Evolutionary conservation across 1,140 invertebrate species (phyloP), one percentile per base, ranked within the genome.

Genomic region (Dreissena rostriformis): DNA sequence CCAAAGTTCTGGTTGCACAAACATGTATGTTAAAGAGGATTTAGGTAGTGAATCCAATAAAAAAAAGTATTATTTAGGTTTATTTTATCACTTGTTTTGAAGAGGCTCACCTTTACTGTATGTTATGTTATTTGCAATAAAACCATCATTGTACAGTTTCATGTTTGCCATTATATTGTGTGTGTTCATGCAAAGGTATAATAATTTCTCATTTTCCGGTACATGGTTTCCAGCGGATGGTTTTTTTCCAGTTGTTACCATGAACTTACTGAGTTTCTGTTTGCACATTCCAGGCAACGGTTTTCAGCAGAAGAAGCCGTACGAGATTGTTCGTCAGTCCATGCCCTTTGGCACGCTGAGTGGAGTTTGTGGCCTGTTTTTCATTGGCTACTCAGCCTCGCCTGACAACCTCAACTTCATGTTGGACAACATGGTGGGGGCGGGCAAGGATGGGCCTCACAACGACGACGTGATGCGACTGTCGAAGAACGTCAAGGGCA

Each of bases 381-480:
- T 92, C 82, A 92, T 92, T 72, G 91, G 88, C 14, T 92, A 92
- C 74, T 90, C 91, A 26, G 89, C 87, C 7, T 85, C 85, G 15
- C 88, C 90, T 0, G 70, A 87, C 22, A 91, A 91, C 80, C 88
- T 90, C 61, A 90, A 92, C 82, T 92, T 79, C 84, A 92, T 92
- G 91, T 61, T 92, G 71, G 90, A 92, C 72, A 78, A 90, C 19
- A 92, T 92, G 91, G 91, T 92, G n/a, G 91, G 91, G 12, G 85
- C 88, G 55, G 88, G 87, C 0, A 85, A 89, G 26, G 87, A 91
- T 68, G 87, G 86, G 4, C 74, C 82, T 11, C 89, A 89, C 57
- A 73, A 68, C 57, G 91, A 92, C 79, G 91, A 93, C 82, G 89
- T 93, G 76, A 93, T 93, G 92, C 88, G 82, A 29, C 75, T 93